Evolutionary conservation across 2,797 vertebrate genomes (phyloP).

Genomic region (Otolemur crassicaudatus): DNA sequence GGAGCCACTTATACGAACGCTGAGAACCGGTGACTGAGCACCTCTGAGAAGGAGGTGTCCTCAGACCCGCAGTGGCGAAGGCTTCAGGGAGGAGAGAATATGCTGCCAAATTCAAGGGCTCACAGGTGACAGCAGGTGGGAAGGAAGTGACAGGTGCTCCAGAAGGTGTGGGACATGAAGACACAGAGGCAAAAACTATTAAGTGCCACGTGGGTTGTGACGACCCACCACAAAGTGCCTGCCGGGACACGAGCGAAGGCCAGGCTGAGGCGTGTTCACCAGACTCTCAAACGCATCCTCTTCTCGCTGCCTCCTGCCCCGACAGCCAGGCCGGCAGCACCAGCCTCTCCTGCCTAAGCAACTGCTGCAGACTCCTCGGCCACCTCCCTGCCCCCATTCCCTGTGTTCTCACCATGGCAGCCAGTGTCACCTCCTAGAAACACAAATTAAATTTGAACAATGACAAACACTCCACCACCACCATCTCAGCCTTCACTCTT

Average conservation of each 20-base stretch:
- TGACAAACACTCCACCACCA: neutral
- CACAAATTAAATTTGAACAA: neutral
- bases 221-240: neutral
- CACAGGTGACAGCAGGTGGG: fast-evolving
- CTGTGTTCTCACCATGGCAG: neutral
- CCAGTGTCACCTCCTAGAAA: neutral
- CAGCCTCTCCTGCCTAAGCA: neutral
- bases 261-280: too few relatives aligned
- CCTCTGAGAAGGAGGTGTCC: neutral
- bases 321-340: neutral
- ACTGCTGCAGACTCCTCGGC: neutral
- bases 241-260: neutral
- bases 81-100: neutral
- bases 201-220: fast-evolving
- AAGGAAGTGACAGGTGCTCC: neutral
- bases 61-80: fast-evolving
- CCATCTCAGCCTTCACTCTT: neutral
- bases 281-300: neutral
- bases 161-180: neutral
- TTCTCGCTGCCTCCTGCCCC: neutral
- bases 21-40: neutral
- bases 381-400: neutral
- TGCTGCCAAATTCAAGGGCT: neutral
- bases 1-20: neutral
- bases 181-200: neutral